Evolutionary conservation across 2,888 invertebrate species (phyloP).

Genomic region (Xestia xanthographa): DNA sequence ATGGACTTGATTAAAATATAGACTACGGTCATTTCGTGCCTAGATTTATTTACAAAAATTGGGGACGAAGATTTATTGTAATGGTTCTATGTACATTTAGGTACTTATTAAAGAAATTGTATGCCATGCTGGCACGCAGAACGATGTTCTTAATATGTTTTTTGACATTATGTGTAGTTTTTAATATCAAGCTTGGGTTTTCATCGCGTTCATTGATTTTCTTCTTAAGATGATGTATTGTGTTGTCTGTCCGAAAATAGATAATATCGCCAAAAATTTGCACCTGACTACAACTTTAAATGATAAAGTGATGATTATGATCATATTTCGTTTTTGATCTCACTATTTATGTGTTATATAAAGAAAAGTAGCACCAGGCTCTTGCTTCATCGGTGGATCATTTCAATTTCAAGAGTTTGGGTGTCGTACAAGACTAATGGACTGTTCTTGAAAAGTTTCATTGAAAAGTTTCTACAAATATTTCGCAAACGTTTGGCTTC

Average conservation of each 20-base stretch:
- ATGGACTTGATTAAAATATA: conserved; percentile 53
- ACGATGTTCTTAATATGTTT: conserved; percentile 9
- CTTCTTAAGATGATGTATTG: background rate
- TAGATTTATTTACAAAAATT: conserved; percentile 50
- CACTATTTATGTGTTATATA: background rate
- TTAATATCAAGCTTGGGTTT: conserved; percentile 3
- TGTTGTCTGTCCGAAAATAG: background rate
- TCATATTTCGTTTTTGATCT: too few relatives aligned
- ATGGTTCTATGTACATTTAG: conserved; percentile 44
- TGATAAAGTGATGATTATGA: background rate
- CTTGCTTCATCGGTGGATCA: background rate
- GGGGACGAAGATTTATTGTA: conserved; percentile 45
- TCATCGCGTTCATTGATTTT: background rate
- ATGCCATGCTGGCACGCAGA: conserved; percentile 1
- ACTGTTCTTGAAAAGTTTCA: background rate
- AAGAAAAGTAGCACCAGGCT: background rate
- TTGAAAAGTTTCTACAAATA: conserved; percentile 6
- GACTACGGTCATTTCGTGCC: conserved; percentile 43
- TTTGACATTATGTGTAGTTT: background rate
- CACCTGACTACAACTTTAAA: background rate
- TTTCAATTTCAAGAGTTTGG: background rate
- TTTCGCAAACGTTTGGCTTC: background rate
- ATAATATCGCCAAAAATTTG: too few relatives aligned
- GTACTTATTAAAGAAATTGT: conserved; percentile 30
- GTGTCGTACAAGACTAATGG: background rate